Evolutionary conservation across 2,113 vertebrate species (phyloP), one percentile per base, ranked within the genome.

Genomic region (Leptobrachium ailaonicum): DNA sequence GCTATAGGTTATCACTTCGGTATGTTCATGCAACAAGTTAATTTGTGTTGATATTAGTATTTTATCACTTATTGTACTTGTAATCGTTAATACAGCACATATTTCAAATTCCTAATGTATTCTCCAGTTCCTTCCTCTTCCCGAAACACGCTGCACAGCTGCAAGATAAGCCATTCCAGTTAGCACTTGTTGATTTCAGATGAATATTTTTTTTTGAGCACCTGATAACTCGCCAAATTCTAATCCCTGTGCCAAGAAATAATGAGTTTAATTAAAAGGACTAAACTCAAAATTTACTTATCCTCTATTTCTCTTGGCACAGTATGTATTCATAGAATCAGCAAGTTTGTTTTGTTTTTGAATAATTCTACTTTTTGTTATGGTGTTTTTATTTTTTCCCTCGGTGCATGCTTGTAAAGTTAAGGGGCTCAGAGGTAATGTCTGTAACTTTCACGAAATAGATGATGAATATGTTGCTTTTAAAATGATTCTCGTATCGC

Each of bases 121-220:
- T 56, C 41, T 82, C n/a, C 63, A 54, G 40, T 66, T 73, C 66
- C 60, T 69, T 75, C 60, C 45, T 77, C 13, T 75, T 69, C 73
- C 58, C 50, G 5, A 0, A 2, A 2, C 41, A 45, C 11, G 14
- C 32, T 60, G 77, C 72, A 81, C 9, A 56, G 47, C 73, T 47
- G 83, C 50, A 69, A 66, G 72, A 71, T 82, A 71, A 85, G 68
- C 41, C 20, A 41, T 80, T 71, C 68, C 62, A 66, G 71, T 66
- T 69, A 56, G 58, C 77, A 66, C 69, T 73, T 79, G 77, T 66
- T 79, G 77, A 79, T 66, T 73, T 45, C 58, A 14, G 41, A 7
- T 13, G 43, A 70, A 40, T 71, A 14, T 40, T 20, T 32, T 40
- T 20, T 64, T 9, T 9, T 13, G 13, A 32, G 20, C 20, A 63